Conservation (phyloP, 2,888 invertebrate species). For the Achlya flavicornis region DNA sequence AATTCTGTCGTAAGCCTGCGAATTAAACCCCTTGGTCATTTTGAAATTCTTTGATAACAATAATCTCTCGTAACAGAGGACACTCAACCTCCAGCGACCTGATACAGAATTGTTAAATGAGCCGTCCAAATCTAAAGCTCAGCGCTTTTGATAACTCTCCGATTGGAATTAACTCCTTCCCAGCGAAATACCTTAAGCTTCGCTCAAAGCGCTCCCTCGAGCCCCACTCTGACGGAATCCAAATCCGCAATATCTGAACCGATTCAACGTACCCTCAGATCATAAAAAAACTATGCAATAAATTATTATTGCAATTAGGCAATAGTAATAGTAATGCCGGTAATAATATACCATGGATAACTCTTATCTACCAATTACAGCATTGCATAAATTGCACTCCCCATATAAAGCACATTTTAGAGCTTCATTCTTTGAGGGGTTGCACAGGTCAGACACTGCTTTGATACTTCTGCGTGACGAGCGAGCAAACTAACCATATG, state of each 20-base stretch:
- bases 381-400: too few species aligned
- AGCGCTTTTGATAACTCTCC: constrained; percentile 8
- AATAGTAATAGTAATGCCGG: too few species aligned
- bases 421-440: too few species aligned
- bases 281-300: neutral
- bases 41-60: neutral
- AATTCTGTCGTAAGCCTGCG: too few species aligned
- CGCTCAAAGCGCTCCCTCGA: neutral
- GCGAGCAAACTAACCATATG: too few species aligned
- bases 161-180: constrained; percentile 9
- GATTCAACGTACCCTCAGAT: neutral
- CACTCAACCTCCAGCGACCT: neutral
- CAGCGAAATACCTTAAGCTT: constrained; percentile 1
- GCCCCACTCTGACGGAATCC: neutral
- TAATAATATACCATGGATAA: too few species aligned
- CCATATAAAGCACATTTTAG: too few species aligned
- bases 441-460: too few species aligned
- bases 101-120: constrained; percentile 4
- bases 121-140: constrained; percentile 3
- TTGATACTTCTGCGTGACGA: too few species aligned
- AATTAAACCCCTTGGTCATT: too few species aligned
- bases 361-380: neutral
- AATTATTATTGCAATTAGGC: neutral
- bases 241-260: constrained; percentile 12
- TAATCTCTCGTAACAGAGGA: neutral